A percentile compares a stretch with the other conserved stretches of the same genome.
phyloP scores from a whole-genome alignment of 2,888 invertebrate species.

The Periphyllus acericola region DNA sequence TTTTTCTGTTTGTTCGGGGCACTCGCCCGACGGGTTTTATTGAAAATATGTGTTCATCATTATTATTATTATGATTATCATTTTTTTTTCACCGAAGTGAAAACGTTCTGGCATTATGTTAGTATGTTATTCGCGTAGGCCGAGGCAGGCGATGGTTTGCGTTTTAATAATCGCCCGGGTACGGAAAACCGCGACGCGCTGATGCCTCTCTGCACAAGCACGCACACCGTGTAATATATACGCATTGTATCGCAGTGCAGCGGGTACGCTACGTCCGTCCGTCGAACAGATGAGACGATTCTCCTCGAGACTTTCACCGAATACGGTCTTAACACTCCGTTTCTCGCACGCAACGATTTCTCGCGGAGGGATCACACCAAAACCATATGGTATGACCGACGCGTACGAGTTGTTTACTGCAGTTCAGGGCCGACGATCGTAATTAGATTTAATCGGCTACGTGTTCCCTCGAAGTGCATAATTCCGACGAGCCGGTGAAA shows the following conservation, averaged over 20 bases:
- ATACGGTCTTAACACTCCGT: background rate
- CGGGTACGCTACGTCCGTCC: background rate
- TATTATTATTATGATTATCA: background rate
- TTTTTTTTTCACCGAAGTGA: background rate
- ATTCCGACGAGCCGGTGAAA: no score
- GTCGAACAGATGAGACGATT: background rate
- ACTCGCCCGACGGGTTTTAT: background rate
- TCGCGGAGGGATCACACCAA: background rate
- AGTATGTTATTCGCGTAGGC: no score
- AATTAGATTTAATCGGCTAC: background rate
- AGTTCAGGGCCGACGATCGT: background rate
- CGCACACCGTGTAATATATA: background rate
- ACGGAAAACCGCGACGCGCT: background rate
- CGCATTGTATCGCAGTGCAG: background rate
- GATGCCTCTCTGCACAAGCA: background rate
- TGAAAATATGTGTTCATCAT: no score
- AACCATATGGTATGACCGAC: background rate
- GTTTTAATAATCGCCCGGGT: slow-evolving; percentile 8
- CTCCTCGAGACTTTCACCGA: slow-evolving; percentile 26
- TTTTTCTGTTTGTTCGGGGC: slow-evolving; percentile 3
- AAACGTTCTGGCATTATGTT: background rate
- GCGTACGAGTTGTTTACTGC: background rate
- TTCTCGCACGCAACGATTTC: background rate
- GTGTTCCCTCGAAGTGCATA: background rate
- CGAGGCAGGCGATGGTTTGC: background rate